phyloP scores from a whole-genome alignment of 1,140 invertebrate genomes.

The Zaprionus taronus region DNA sequence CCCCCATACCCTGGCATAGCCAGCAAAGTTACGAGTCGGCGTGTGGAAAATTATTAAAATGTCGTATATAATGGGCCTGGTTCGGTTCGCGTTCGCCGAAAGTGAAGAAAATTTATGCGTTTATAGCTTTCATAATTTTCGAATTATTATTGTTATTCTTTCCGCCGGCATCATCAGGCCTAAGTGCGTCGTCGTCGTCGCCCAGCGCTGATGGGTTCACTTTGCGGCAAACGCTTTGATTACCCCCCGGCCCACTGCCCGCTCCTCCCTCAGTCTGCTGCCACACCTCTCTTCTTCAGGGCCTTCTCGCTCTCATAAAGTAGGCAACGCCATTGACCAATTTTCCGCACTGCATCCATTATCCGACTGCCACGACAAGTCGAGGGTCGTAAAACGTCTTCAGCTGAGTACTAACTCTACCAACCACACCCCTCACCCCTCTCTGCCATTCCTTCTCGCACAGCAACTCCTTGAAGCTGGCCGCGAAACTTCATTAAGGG shows the following conservation, averaged over 20 bases:
- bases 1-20: not conserved
- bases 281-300: not conserved
- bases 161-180: conserved; percentile 62
- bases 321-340: conserved; percentile 52
- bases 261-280: not conserved
- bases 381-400: conserved; percentile 22
- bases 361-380: not conserved
- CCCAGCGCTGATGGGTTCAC: conserved; percentile 36
- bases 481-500: conserved; percentile 30
- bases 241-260: not conserved
- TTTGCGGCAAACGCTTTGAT: conserved; percentile 44
- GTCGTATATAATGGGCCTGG: conserved; percentile 74
- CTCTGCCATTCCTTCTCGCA: not conserved
- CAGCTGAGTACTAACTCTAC: not conserved
- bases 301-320: conserved; percentile 9
- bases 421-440: no score
- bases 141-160: conserved; percentile 77
- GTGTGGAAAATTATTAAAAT: conserved; percentile 83
- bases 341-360: conserved; percentile 20
- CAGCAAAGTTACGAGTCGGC: conserved; percentile 53
- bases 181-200: conserved; percentile 54
- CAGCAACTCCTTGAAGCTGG: conserved; percentile 6
- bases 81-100: conserved; percentile 31
- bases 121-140: conserved; percentile 82
- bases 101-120: conserved; percentile 73